Conservation (phyloP, 2,888 invertebrate genomes). For the Caenorhabditis sp. region DNA sequence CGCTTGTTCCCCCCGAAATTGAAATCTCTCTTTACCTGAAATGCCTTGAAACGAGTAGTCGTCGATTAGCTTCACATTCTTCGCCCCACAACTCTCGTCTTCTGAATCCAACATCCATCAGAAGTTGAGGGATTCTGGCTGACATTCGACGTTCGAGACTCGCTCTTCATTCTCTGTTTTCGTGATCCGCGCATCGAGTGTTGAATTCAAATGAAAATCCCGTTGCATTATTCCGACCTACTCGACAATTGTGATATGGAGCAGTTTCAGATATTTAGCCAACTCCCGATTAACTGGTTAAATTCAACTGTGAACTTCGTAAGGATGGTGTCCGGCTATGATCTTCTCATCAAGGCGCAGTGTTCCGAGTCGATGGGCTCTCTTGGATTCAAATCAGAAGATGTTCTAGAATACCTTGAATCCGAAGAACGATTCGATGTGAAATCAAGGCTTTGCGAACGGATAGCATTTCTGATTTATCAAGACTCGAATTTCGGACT, state of each 20-base stretch:
- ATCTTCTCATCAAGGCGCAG: constrained; percentile 39
- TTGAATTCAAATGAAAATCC: constrained; percentile 42
- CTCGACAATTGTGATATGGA: background rate
- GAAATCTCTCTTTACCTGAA: constrained; percentile 3
- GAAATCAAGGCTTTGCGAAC: constrained; percentile 40
- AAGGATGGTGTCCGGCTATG: constrained; percentile 27
- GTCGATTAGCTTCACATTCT: constrained; percentile 17
- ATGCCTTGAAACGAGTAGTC: constrained; percentile 55
- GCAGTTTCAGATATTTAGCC: background rate
- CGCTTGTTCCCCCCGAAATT: constrained; percentile 26
- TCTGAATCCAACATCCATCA: constrained; percentile 4
- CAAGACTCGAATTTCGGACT: constrained; percentile 58
- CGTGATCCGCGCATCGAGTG: constrained; percentile 53
- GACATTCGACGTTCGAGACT: constrained; percentile 16
- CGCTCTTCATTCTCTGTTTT: constrained; percentile 26
- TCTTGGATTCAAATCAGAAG: background rate
- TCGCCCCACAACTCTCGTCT: background rate
- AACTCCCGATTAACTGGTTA: background rate
- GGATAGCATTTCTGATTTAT: constrained; percentile 46
- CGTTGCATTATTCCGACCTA: constrained; percentile 25
- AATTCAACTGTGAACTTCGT: background rate
- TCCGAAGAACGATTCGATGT: constrained; percentile 24
- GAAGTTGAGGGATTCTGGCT: background rate
- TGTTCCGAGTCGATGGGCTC: constrained; percentile 35
- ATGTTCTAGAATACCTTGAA: constrained; percentile 11